Conservation (phyloP, 2,888 invertebrate genomes). For the Elmis aenea region DNA sequence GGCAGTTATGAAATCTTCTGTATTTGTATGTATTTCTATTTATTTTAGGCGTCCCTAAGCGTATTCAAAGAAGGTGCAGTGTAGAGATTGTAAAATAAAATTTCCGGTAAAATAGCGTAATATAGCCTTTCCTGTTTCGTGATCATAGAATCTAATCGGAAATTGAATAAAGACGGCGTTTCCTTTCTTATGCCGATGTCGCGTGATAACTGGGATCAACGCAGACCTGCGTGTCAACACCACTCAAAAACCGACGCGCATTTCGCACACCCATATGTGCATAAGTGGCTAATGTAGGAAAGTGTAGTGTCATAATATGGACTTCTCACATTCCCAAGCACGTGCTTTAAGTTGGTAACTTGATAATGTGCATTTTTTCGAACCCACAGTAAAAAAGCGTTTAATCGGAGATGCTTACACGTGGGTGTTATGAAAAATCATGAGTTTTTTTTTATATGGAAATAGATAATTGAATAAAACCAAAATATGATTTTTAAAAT, state of each 20-base stretch:
- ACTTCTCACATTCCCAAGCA: constrained; percentile 2
- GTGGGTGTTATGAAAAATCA: no score
- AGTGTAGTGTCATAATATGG: constrained; percentile 2
- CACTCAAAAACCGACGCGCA: background rate
- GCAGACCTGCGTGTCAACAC: background rate
- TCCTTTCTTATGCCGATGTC: constrained; percentile 8
- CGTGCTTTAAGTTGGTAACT: constrained; percentile 3
- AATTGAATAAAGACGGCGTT: constrained; percentile 17
- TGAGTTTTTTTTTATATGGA: no score
- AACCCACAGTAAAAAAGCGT: no score
- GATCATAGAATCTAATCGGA: constrained; percentile 18
- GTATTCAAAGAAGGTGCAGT: background rate
- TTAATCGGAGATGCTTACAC: no score
- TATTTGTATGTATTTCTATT: background rate
- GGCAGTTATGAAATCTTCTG: constrained; percentile 26
- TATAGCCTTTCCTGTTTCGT: constrained; percentile 16
- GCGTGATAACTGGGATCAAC: constrained; percentile 2
- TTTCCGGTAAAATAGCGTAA: constrained; percentile 16
- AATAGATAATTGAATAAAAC: no score
- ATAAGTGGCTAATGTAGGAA: constrained; percentile 1
- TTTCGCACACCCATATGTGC: constrained; percentile 6
- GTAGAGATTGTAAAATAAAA: constrained; percentile 11
- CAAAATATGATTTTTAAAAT: no score
- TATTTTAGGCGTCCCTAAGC: no score
- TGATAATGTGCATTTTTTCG: no score